Base-by-base conservation (phyloP, 2,113 vertebrate species). In the Sylvietta virens region DNA sequence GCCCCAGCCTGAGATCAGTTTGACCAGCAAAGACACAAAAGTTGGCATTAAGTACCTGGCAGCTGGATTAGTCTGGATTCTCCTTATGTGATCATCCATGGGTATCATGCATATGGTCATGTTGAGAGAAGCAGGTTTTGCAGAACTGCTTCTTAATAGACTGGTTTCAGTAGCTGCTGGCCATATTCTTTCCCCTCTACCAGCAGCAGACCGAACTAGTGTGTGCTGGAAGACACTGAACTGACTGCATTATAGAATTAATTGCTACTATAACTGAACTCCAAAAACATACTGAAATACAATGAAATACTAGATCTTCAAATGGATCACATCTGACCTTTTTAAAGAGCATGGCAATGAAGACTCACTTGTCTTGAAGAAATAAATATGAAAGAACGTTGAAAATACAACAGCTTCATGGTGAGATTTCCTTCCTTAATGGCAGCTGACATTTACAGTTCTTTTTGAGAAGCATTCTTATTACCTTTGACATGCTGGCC, bases 11-110 rank as follows among this genome's bases (percentile, higher is more conserved):
- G 3, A 56, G 42, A 47, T 14, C 42, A 69, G 40, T 58, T 44
- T 13, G 5, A 28, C 37, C 35, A 33, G 40, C 37, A 72, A 27
- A 61, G 69, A 71, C 15, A 23, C 5, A 3, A 20, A 62, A 71
- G 19, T 1, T 65, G 35, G 8, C 19, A 23, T 16, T 4, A 11
- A 28, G 27, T 62, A 74, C 60, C 64, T 61, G 82, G 44, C 2
- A 5, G 42, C 31, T 84, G 61, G 28, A 20, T 51, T 62, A 56
- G 44, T 48, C 39, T 11, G 1, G 42, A 9, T 66, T 60, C 66
- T 79, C 53, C 58, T 30, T 8, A 9, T 1, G 26, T 3, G 15
- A 45, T 22, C 0, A 0, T 42, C 81, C 40, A 0, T 1, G 37
- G 35, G 24, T 6, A 20, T 2, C 30, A 30, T 1, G 6, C 47